Conservation (phyloP, 1,140 invertebrate species). For the Teleopsis dalmanni region DNA sequence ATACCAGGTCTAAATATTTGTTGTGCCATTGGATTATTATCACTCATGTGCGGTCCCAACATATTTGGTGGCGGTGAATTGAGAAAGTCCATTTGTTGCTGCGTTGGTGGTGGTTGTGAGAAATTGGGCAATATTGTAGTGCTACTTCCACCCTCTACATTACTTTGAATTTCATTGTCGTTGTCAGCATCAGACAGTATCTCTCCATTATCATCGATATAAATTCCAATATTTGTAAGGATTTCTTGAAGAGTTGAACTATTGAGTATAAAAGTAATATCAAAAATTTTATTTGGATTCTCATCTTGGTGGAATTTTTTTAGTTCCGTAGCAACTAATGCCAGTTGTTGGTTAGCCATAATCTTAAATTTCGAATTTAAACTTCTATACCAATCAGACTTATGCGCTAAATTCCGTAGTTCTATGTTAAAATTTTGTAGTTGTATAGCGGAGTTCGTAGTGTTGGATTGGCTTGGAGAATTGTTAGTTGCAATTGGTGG, state of each 20-base stretch:
- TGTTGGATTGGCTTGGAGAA: background rate
- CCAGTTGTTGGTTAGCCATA: conserved; percentile 57
- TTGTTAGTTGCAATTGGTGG: background rate
- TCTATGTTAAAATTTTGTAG: conserved; percentile 44
- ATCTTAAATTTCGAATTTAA: conserved; percentile 60
- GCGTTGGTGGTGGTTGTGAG: conserved; percentile 11
- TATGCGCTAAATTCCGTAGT: conserved; percentile 53
- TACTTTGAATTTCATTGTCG: conserved; percentile 24
- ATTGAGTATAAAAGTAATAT: conserved; percentile 48
- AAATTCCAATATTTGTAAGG: conserved; percentile 50
- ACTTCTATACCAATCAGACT: conserved; percentile 58
- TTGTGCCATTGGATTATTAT: conserved; percentile 16
- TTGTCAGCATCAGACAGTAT: conserved; percentile 35
- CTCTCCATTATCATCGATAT: conserved; percentile 49
- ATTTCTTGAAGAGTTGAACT: conserved; percentile 47
- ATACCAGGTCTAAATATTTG: conserved; percentile 28
- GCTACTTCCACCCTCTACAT: conserved; percentile 41
- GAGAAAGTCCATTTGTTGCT: conserved; percentile 27
- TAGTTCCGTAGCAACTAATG: conserved; percentile 52
- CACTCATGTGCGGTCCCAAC: conserved; percentile 8
- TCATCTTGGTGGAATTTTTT: conserved; percentile 51
- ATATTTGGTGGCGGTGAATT: conserved; percentile 31
- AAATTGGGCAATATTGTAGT: conserved; percentile 10
- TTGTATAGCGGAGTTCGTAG: background rate
- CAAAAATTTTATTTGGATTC: conserved; percentile 47